Percentiles rank a stretch among this genome's conserved stretches.
Conservation (phyloP, 2,797 vertebrate genomes). For the Oreonectes daqikongensis region DNA sequence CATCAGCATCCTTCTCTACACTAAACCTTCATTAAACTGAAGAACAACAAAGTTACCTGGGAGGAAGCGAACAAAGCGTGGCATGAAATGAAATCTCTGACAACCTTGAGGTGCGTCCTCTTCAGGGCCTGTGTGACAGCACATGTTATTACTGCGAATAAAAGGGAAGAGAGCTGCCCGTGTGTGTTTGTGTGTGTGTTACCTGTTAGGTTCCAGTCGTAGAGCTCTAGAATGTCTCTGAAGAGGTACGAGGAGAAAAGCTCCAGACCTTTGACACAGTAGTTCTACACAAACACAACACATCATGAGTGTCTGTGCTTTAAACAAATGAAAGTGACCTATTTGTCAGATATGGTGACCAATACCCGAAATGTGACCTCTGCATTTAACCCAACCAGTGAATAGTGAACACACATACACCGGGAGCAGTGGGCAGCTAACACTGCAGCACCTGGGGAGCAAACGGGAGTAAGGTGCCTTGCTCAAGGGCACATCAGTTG, state of each 20-base stretch:
- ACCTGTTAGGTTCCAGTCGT: slow-evolving; percentile 98
- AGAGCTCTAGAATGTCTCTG: slow-evolving; percentile 94
- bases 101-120: slow-evolving; percentile 78
- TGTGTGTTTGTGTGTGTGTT: slow-evolving; percentile 32
- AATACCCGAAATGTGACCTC: too few species aligned
- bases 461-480: too few species aligned
- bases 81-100: slow-evolving; percentile 96
- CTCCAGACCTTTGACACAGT: slow-evolving; percentile 93
- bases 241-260: slow-evolving; percentile 92
- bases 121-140: slow-evolving; percentile 80
- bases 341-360: too few species aligned
- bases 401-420: too few species aligned
- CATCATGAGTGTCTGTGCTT: not conserved
- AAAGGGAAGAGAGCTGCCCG: not conserved
- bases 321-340: too few species aligned
- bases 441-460: too few species aligned
- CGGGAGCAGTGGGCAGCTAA: too few species aligned
- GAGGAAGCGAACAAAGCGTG: slow-evolving; percentile 93
- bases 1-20: not conserved
- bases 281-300: slow-evolving; percentile 81
- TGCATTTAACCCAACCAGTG: too few species aligned
- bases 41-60: slow-evolving; percentile 80
- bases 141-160: not conserved
- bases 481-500: too few species aligned
- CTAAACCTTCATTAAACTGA: too few species aligned